phyloP scores from a whole-genome alignment of 2,888 invertebrate genomes.

The Lasioglossum zephyrum region DNA sequence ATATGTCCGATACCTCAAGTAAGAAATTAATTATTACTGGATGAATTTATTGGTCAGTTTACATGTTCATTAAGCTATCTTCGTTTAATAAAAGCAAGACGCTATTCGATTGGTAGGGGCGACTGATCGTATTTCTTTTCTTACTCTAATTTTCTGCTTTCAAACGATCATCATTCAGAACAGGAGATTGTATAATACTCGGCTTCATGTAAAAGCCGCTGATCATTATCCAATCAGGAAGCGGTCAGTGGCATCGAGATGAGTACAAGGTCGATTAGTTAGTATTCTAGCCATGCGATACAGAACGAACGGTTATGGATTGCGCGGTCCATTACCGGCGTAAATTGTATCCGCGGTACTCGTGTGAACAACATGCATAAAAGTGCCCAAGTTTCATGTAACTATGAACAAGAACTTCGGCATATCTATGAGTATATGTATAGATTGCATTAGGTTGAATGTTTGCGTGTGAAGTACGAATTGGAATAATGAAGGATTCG shows the following conservation, averaged over 20 bases:
- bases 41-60: background rate
- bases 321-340: conserved; percentile 34
- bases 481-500: no score
- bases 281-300: conserved; percentile 23
- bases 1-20: background rate
- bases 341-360: conserved; percentile 28
- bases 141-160: background rate
- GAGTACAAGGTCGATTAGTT: conserved; percentile 33
- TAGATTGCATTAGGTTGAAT: no score
- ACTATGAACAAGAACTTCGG: background rate
- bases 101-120: background rate
- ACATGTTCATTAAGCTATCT: conserved; percentile 8
- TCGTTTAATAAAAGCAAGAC: background rate
- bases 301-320: conserved; percentile 19
- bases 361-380: background rate
- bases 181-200: conserved; percentile 35
- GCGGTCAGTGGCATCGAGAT: conserved; percentile 13
- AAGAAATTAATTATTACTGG: background rate
- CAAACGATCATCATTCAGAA: background rate
- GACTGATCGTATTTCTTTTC: background rate
- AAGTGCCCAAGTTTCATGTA: background rate
- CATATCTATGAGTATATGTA: background rate
- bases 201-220: background rate
- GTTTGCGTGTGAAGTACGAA: no score
- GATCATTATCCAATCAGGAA: conserved; percentile 38